Base-by-base conservation (phyloP, 2,113 vertebrate genomes). In the Montifringilla adamsi region DNA sequence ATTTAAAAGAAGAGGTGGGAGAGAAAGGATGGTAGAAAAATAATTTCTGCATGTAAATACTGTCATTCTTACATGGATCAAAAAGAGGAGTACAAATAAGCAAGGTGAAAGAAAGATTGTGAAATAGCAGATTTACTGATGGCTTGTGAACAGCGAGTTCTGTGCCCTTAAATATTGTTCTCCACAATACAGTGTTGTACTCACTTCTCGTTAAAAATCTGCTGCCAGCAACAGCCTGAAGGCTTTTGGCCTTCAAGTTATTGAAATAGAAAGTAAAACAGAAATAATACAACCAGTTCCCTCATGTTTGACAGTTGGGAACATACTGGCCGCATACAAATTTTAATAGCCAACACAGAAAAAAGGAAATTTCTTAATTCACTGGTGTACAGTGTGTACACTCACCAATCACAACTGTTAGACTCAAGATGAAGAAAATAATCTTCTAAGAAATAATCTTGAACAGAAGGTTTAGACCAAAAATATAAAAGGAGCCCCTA, bases 191-290 rank as follows among this genome's bases (percentile, higher is more conserved):
- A 37, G 9, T 70, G 43, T 43, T 84, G 30, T 58, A 84, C 5
- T 37, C 6, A 0, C 21, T 90, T 46, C 41, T 91, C 59, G 44
- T 91, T 73, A 93, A 74, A 80, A 94, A 89, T 50, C 43, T 80
- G n/a, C 50, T 95, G 55, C 74, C 63, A 95, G 82, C 46, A 93
- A 41, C 30, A 95, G 43, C 59, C 75, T 85, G 50, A 79, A 94
- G 78, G 63, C 14, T 91, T 91, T 83, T 91, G 63, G 35, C 56
- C 46, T 66, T 83, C 83, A 86, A 33, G 24, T 15, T 80, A 37
- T 62, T 74, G 70, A 90, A 83, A 74, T 16, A 21, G 39, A 80
- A 91, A 94, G 28, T 10, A 39, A 30, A 94, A 50, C 16, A 89
- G 67, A 80, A 23, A 49, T 30, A 64, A 53, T 50, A 58, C 9